These are phyloP conservation scores for Aleadryas rufinucha DNA, from an alignment of 2,113 vertebrate species.

Conservation along the genomic window DNA sequence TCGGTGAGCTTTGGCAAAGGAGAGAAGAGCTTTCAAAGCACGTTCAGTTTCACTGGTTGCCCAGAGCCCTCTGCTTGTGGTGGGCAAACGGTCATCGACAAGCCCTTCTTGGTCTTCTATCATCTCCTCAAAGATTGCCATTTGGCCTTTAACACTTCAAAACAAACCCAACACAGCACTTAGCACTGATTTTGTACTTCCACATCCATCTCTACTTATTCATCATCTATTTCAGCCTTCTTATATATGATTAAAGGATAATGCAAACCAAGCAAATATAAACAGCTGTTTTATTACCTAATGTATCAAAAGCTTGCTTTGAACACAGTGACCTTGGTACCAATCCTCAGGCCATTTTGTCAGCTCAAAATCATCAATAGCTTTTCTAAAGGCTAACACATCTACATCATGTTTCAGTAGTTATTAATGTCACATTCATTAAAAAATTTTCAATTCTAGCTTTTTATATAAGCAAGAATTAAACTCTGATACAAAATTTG, in stretches of 20 bases:
- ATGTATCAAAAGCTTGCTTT: not conserved
- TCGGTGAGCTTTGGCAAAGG: constrained; percentile 88
- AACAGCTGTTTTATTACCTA: not conserved
- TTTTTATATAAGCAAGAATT: not conserved
- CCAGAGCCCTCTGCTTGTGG: constrained; percentile 93
- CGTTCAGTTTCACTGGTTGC: constrained; percentile 92
- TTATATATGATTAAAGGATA: not conserved
- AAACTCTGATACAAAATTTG: not conserved
- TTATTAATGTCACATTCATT: not conserved
- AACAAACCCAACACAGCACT: not conserved
- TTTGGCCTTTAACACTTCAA: constrained; percentile 93
- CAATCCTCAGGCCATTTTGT: not conserved
- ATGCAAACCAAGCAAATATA: not conserved
- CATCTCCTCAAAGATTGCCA: constrained; percentile 97
- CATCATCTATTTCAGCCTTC: not conserved
- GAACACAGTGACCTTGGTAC: not conserved
- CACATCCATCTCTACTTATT: not conserved
- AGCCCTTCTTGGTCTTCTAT: constrained; percentile 96
- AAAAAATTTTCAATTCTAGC: not conserved
- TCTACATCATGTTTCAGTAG: not conserved
- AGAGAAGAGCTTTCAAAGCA: constrained; percentile 86
- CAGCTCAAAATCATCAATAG: not conserved
- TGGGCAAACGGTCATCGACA: constrained; percentile 91
- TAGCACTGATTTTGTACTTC: not conserved
- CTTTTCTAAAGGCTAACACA: not conserved